These are phyloP conservation scores for Lordiphosa collinella DNA, from an alignment of 1,140 invertebrate species.

Conservation along the genomic window DNA sequence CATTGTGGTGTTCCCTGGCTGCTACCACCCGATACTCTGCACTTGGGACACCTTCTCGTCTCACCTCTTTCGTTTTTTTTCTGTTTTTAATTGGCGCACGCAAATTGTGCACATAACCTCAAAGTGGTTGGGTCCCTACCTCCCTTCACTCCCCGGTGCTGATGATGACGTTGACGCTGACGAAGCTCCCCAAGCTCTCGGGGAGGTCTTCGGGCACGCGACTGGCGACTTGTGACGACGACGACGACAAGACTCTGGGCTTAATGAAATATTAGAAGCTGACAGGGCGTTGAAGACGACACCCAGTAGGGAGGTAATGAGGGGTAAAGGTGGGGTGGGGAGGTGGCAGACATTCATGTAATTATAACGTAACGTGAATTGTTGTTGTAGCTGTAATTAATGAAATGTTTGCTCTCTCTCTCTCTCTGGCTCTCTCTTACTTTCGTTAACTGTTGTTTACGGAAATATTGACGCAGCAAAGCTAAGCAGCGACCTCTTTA, in stretches of 20 bases:
- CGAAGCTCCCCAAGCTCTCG: conserved; percentile 14
- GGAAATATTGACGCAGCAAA: conserved; percentile 65
- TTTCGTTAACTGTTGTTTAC: conserved; percentile 43
- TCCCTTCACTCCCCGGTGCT: conserved; percentile 7
- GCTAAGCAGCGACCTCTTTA: conserved; percentile 71
- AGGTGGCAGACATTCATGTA: conserved; percentile 22
- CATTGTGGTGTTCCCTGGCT: conserved; percentile 38
- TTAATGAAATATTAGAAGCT: conserved; percentile 73
- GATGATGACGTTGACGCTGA: conserved; percentile 35
- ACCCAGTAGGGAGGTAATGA: conserved; percentile 23
- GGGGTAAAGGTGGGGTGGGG: neutral
- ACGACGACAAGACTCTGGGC: conserved; percentile 20
- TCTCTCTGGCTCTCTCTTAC: neutral
- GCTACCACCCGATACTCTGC: neutral
- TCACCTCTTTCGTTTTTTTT: conserved; percentile 16
- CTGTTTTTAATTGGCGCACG: conserved; percentile 68
- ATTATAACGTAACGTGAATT: conserved; percentile 67
- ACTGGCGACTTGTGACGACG: conserved; percentile 44
- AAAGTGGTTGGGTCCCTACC: conserved; percentile 37
- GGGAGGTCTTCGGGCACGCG: conserved; percentile 54
- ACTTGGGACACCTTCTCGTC: neutral
- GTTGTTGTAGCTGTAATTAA: conserved; percentile 25
- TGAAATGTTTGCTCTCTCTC: conserved; percentile 27
- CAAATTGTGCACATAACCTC: conserved; percentile 72
- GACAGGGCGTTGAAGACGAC: conserved; percentile 56